A percentile compares a stretch with the other conserved stretches of the same genome.
Conservation (phyloP, 2,113 vertebrate genomes). For the Sinocyclocheilus anshuiensis region DNA sequence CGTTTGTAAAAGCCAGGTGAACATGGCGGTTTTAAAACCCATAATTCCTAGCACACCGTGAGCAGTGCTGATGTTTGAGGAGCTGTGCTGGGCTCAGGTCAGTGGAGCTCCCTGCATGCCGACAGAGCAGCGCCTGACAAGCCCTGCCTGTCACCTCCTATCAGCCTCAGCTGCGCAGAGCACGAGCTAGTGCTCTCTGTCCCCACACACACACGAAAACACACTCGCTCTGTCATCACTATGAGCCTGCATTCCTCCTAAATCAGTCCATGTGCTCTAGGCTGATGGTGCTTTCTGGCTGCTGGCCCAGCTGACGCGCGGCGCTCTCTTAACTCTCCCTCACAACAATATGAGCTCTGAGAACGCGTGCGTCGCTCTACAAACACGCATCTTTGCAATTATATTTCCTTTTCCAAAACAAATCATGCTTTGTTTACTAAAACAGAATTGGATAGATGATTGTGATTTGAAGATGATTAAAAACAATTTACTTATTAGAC, state of each 20-base stretch:
- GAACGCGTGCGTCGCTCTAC: not conserved
- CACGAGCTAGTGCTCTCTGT: constrained; percentile 21
- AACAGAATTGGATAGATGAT: not conserved
- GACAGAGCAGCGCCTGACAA: constrained; percentile 51
- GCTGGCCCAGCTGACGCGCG: constrained; percentile 45
- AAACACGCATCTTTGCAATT: not conserved
- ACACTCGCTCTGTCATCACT: constrained; percentile 50
- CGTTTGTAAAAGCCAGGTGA: not conserved
- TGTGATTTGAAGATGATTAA: constrained; percentile 6
- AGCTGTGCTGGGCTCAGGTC: constrained; percentile 24
- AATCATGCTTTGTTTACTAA: not conserved
- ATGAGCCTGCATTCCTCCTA: constrained; percentile 43
- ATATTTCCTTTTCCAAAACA: not conserved
- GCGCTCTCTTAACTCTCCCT: constrained; percentile 39
- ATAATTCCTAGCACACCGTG: not conserved
- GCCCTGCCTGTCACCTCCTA: constrained; percentile 50
- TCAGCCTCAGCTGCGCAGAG: constrained; percentile 44
- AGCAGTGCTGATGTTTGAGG: constrained; percentile 35
- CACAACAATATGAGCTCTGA: not conserved
- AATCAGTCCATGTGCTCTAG: constrained; percentile 48
- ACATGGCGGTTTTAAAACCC: not conserved
- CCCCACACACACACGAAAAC: constrained; percentile 20
- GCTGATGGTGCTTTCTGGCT: constrained; percentile 55
- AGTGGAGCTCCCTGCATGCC: constrained; percentile 32
- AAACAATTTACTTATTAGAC: constrained; percentile 15